A percentile compares a stretch with the other conserved stretches of the same genome.
Conservation (phyloP, 2,113 vertebrate genomes). For the Phainopepla nitens region DNA sequence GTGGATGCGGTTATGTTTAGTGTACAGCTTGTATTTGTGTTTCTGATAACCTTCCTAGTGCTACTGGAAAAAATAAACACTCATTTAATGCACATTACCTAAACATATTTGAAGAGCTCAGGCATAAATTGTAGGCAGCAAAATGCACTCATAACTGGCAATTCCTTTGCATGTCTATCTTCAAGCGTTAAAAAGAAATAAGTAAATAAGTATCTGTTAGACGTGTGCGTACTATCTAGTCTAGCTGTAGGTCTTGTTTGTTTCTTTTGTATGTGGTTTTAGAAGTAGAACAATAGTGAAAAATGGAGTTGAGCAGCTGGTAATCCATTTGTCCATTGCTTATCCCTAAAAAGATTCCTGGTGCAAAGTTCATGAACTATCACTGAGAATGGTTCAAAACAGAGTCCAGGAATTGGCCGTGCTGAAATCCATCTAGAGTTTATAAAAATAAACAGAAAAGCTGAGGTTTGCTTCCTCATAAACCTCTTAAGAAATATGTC, state of each 20-base stretch:
- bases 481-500: background rate
- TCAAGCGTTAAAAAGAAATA: background rate
- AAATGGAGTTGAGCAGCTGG: background rate
- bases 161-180: background rate
- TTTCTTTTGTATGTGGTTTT: background rate
- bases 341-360: background rate
- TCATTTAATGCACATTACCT: background rate
- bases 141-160: background rate
- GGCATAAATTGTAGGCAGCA: background rate
- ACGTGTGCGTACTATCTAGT: accelerated
- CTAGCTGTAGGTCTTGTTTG: background rate
- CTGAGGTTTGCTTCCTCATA: background rate
- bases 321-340: background rate
- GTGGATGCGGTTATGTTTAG: background rate
- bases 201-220: background rate
- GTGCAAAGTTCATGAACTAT: background rate
- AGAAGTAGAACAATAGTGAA: background rate
- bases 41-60: background rate
- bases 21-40: background rate
- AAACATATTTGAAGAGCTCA: background rate
- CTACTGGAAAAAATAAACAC: background rate
- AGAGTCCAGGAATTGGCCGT: background rate
- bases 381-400: background rate
- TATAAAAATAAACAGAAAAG: background rate
- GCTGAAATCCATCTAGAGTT: background rate